A percentile compares a stretch with the other conserved stretches of the same genome.
Conservation (phyloP, 2,797 vertebrate species). For the Oreortyx pictus region DNA sequence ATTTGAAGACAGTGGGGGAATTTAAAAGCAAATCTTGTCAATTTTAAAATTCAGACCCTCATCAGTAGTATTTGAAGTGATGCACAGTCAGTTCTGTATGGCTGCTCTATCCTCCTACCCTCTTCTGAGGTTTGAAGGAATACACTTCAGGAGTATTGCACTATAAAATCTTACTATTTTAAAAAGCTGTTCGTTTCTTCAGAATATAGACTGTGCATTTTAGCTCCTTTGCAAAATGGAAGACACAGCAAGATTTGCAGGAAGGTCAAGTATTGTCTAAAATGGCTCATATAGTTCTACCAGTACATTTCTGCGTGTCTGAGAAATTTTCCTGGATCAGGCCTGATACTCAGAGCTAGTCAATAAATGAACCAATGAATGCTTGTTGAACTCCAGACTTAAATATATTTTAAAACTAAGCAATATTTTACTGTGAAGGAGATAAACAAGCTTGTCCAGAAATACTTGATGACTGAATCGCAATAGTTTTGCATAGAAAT, state of each 20-base stretch:
- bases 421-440: not conserved
- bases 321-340: not conserved
- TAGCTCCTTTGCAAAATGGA: not conserved
- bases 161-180: not conserved
- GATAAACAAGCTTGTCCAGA: not conserved
- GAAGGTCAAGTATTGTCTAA: not conserved
- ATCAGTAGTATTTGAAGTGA: not conserved
- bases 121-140: not conserved
- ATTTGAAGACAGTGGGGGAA: not conserved
- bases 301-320: not conserved
- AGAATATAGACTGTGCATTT: not conserved
- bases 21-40: not conserved
- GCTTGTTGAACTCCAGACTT: not conserved
- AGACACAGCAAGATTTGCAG: not conserved
- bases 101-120: not conserved
- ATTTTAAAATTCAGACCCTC: not conserved
- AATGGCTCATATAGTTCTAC: not conserved
- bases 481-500: not conserved
- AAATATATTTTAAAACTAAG: not conserved
- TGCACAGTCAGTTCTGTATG: not conserved
- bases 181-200: not conserved
- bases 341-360: not conserved
- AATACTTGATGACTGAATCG: not conserved
- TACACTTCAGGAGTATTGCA: not conserved
- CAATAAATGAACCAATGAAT: not conserved